These are phyloP conservation scores for Conger conger DNA, from an alignment of 2,113 vertebrate species.

Conservation along the genomic window DNA sequence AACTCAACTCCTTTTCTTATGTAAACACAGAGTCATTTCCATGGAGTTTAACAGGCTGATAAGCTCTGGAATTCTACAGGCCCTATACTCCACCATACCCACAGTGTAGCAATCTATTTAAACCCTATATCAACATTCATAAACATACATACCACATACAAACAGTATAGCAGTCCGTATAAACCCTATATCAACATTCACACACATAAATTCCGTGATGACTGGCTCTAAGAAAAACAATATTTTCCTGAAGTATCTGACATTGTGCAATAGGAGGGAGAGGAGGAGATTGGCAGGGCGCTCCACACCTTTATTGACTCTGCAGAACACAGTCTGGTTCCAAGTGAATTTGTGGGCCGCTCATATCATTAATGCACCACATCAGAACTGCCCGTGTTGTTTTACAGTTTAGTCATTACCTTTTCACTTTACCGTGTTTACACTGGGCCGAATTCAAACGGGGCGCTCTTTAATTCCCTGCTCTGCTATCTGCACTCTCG, in stretches of 20 bases:
- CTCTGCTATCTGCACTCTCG: slow-evolving; percentile 7
- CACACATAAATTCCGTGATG: neutral
- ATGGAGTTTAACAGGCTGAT: slow-evolving; percentile 36
- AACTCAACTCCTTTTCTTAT: slow-evolving; percentile 31
- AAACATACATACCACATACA: neutral
- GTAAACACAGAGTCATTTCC: slow-evolving; percentile 47
- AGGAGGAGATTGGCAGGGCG: neutral
- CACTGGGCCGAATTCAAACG: slow-evolving; percentile 5
- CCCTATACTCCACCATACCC: too few species aligned
- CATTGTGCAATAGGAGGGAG: neutral
- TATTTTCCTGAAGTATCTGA: neutral
- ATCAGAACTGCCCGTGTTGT: neutral
- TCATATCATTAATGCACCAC: neutral
- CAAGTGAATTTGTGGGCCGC: neutral
- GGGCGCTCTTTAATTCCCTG: neutral
- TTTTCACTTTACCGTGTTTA: neutral
- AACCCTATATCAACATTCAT: neutral
- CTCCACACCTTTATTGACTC: slow-evolving; percentile 21
- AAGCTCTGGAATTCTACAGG: slow-evolving; percentile 28
- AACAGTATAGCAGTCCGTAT: neutral
- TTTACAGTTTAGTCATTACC: neutral
- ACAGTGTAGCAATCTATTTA: neutral
- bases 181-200: neutral
- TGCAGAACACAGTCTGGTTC: neutral
- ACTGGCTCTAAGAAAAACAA: neutral